Evolutionary conservation across 2,113 vertebrate species (phyloP).

Genomic region (Phaethon lepturus): DNA sequence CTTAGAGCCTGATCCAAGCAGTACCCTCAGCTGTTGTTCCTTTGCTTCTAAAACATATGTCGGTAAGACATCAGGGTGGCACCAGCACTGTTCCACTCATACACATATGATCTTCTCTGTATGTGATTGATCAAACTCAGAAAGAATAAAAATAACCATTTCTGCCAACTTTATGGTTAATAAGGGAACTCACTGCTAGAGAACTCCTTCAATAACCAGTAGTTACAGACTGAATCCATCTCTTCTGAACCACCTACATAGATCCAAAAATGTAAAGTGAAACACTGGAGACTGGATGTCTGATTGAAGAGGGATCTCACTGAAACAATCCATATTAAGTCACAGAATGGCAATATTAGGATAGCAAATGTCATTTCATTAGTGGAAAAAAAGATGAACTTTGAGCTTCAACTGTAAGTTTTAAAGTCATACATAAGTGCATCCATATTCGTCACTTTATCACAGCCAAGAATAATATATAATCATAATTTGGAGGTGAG

Average conservation of each 20-base stretch:
- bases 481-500: background rate
- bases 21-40: fast-evolving
- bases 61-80: fast-evolving
- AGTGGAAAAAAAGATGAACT: background rate
- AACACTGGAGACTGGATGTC: background rate
- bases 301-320: background rate
- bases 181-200: background rate
- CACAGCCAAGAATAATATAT: background rate
- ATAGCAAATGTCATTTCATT: background rate
- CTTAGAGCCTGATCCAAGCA: background rate
- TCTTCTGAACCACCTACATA: background rate
- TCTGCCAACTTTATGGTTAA: background rate
- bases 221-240: background rate
- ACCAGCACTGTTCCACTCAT: background rate
- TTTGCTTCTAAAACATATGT: background rate
- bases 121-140: background rate
- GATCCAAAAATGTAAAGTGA: background rate
- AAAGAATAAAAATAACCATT: background rate
- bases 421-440: background rate
- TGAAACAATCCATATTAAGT: background rate
- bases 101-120: background rate
- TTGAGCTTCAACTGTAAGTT: background rate
- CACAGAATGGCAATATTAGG: background rate
- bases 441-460: background rate
- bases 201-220: background rate